Evolutionary conservation across 2,888 invertebrate genomes (phyloP).

Genomic region (Anorthoa munda): DNA sequence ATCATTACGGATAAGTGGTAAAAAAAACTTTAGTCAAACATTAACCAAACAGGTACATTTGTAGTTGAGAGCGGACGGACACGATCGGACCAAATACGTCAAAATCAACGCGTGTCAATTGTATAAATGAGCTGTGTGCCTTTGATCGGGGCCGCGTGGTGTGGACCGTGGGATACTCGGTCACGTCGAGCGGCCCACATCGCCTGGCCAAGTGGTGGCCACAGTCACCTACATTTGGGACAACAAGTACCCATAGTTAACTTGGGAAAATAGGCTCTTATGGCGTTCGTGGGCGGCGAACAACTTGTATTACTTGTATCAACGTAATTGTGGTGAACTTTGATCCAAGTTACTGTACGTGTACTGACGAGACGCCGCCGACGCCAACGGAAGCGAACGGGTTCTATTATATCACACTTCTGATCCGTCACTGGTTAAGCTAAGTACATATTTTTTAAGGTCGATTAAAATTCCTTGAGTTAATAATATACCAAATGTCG

Average conservation of each 20-base stretch:
- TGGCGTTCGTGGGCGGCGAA: conserved; percentile 46
- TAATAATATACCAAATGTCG: background rate
- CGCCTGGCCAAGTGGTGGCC: conserved; percentile 29
- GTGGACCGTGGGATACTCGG: conserved; percentile 74
- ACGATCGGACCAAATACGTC: conserved; percentile 73
- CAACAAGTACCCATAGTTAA: conserved; percentile 42
- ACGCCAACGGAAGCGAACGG: conserved; percentile 45
- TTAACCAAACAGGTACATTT: conserved; percentile 47
- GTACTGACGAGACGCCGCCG: conserved; percentile 16
- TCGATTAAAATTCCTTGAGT: background rate
- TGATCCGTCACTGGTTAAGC: conserved; percentile 22
- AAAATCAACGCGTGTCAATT: conserved; percentile 84
- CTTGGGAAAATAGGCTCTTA: conserved; percentile 48
- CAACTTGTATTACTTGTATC: conserved; percentile 37
- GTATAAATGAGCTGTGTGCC: conserved; percentile 81
- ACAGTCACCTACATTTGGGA: conserved; percentile 53
- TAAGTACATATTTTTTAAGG: conserved; percentile 21
- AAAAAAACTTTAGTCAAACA: conserved; percentile 47
- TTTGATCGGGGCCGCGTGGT: conserved; percentile 79
- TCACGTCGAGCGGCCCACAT: conserved; percentile 51
- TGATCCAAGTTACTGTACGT: conserved; percentile 49
- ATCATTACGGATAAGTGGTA: conserved; percentile 33
- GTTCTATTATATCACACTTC: conserved; percentile 42
- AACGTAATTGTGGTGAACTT: conserved; percentile 53
- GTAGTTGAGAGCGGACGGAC: conserved; percentile 49